phyloP scores from a whole-genome alignment of 2,888 invertebrate species.

The Cheilosia soror region DNA sequence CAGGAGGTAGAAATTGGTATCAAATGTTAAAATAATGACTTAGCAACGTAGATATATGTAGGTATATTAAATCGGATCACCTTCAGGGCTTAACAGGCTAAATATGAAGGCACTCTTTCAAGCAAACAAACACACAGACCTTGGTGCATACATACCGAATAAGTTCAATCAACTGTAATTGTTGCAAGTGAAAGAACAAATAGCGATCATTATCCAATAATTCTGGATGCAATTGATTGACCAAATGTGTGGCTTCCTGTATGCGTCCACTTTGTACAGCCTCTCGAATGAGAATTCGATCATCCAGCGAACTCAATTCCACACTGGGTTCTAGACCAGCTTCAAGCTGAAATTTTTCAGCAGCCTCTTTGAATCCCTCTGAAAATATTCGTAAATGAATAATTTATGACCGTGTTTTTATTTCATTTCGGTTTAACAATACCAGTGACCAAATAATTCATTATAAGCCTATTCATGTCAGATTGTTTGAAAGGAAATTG shows the following conservation, averaged over 20 bases:
- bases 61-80: background rate
- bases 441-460: slow-evolving; percentile 99
- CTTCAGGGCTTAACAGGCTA: background rate
- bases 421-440: slow-evolving; percentile 59
- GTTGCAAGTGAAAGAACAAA: slow-evolving; percentile 96
- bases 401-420: background rate
- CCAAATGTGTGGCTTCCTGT: slow-evolving; percentile 95
- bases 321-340: slow-evolving; percentile 93
- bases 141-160: slow-evolving; percentile 78
- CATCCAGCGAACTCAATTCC: slow-evolving; percentile 93
- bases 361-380: slow-evolving; percentile 98
- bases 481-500: slow-evolving; percentile 91
- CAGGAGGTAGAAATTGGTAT: too few relatives aligned
- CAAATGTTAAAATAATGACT: too few relatives aligned
- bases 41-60: background rate
- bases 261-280: slow-evolving; percentile 96
- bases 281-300: slow-evolving; percentile 95
- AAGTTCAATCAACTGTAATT: slow-evolving; percentile 83
- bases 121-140: background rate
- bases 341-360: slow-evolving; percentile 97
- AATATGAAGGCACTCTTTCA: background rate
- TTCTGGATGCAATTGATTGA: slow-evolving; percentile 97
- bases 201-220: slow-evolving; percentile 97
- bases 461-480: slow-evolving; percentile 98
- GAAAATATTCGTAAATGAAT: slow-evolving; percentile 76